A percentile compares a stretch with the other conserved stretches of the same genome.
Conservation (phyloP, 2,888 invertebrate genomes). For the Pyrochroa serraticornis region DNA sequence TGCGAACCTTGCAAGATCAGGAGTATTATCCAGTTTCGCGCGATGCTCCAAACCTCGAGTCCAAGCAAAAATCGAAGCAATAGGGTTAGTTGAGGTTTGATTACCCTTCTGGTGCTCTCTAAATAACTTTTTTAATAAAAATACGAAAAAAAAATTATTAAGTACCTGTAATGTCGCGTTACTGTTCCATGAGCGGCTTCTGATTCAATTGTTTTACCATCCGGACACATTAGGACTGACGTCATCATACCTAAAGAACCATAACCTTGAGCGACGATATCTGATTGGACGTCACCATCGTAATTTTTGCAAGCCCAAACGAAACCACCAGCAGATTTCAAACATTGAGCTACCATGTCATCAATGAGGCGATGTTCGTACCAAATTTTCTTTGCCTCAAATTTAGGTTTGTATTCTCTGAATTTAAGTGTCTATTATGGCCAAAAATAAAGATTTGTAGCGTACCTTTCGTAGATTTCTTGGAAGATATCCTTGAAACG, state of each 20-base stretch:
- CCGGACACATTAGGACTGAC: constrained; percentile 87
- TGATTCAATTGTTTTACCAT: constrained; percentile 85
- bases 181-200: constrained; percentile 94
- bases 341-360: constrained; percentile 88
- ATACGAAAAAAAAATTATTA: constrained; percentile 1
- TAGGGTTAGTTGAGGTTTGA: constrained; percentile 87
- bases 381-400: constrained; percentile 81
- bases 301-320: constrained; percentile 95
- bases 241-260: constrained; percentile 92
- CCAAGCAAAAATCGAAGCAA: constrained; percentile 93
- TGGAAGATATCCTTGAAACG: constrained; percentile 92
- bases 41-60: constrained; percentile 84
- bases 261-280: constrained; percentile 79
- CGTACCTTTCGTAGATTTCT: constrained; percentile 81
- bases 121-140: constrained; percentile 48
- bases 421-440: constrained; percentile 21
- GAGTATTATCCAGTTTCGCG: constrained; percentile 79
- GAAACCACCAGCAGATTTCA: constrained; percentile 85
- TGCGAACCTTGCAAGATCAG: constrained; percentile 75
- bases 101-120: constrained; percentile 86
- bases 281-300: constrained; percentile 90
- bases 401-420: constrained; percentile 75
- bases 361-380: constrained; percentile 92
- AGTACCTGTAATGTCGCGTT: constrained; percentile 78
- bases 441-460: constrained; percentile 1